Conservation (phyloP, 2,888 invertebrate genomes). For the Tetragnatha montana region DNA sequence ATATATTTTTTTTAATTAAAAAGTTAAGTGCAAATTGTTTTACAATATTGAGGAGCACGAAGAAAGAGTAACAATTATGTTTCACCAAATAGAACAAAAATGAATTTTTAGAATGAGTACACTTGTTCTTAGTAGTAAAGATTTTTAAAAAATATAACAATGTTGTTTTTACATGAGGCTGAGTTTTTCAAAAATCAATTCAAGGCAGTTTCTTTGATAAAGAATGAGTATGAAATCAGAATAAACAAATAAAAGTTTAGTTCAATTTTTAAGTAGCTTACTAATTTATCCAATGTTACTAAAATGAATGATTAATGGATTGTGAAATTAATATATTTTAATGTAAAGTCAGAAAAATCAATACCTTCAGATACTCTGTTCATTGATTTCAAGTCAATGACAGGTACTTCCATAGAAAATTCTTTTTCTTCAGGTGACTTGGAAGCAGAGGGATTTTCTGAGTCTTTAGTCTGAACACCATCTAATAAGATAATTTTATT, state of each 20-base stretch:
- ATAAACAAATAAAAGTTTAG: background rate
- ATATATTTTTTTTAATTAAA: too few species aligned
- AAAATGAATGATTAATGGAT: background rate
- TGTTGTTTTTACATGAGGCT: too few species aligned
- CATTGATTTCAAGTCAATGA: constrained; percentile 63
- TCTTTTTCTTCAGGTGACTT: constrained; percentile 50
- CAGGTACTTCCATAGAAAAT: constrained; percentile 66
- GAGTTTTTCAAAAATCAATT: too few species aligned
- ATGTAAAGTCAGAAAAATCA: background rate
- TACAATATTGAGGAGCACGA: too few species aligned
- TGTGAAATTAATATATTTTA: background rate
- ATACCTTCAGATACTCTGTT: constrained; percentile 64
- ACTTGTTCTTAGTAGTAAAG: too few species aligned
- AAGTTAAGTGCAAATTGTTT: too few species aligned
- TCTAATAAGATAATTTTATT: constrained; percentile 16
- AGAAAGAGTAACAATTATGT: too few species aligned
- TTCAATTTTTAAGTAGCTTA: background rate
- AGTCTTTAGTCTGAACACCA: constrained; percentile 19
- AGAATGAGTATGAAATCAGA: constrained; percentile 7
- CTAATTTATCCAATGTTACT: background rate
- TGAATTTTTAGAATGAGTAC: too few species aligned
- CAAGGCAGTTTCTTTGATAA: background rate
- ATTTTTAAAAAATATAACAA: too few species aligned
- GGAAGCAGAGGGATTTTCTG: constrained; percentile 4
- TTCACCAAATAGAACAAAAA: too few species aligned